Conservation (phyloP, 2,113 vertebrate species). For the Neofelis nebulosa region DNA sequence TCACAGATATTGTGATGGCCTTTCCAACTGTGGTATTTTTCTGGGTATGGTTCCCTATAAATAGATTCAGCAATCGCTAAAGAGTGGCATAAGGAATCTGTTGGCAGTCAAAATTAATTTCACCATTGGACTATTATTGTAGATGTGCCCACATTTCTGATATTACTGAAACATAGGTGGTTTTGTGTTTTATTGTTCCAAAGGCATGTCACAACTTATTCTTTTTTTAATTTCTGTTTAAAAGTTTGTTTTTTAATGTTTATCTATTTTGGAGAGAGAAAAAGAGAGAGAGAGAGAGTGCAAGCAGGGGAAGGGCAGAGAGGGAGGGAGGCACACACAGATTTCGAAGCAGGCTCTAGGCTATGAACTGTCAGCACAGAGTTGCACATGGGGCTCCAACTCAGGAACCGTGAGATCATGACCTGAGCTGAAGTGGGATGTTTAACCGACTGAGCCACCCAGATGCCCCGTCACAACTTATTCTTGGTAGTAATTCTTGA, state of each 20-base stretch:
- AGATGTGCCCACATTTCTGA: background rate
- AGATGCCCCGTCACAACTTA: background rate
- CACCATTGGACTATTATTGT: background rate
- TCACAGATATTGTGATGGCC: constrained; percentile 28
- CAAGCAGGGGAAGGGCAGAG: too few relatives aligned
- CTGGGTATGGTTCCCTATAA: background rate
- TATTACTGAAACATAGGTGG: background rate
- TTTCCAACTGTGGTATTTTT: background rate
- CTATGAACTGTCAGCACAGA: too few relatives aligned
- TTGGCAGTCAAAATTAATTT: background rate
- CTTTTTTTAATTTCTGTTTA: background rate
- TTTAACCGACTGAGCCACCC: background rate
- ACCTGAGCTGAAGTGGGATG: background rate
- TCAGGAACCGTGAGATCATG: background rate
- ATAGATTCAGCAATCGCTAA: background rate
- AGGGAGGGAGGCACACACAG: too few relatives aligned
- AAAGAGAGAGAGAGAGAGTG: background rate
- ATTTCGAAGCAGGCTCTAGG: too few relatives aligned
- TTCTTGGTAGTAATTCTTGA: background rate
- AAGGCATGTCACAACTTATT: background rate
- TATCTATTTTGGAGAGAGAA: background rate
- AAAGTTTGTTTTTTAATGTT: background rate
- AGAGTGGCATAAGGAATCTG: background rate
- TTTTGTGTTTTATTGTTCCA: background rate
- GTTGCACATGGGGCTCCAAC: background rate